Evolutionary conservation across 2,888 invertebrate genomes (phyloP), one percentile per base, ranked within the genome.

Genomic region (Notodonta dromedarius): DNA sequence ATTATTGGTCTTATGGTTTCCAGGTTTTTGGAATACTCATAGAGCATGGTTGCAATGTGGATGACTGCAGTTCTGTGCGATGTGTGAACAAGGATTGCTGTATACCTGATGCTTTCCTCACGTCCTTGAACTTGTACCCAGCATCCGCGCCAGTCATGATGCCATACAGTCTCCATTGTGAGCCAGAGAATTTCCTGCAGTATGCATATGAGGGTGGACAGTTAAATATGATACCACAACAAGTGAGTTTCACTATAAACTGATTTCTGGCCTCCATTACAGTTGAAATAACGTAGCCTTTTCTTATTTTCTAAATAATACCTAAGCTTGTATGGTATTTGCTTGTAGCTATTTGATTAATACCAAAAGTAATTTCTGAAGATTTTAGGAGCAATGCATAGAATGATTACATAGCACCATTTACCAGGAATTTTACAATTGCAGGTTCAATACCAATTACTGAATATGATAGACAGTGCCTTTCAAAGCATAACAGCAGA

Each of bases 31-130:
- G 86, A 65, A 87, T 93, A 74, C 81, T 94, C 4, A 71, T 85
- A 46, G 83, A 89, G 52, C 85, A 90, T 71, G 90, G 86, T 12
- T 91, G 92, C 65, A 84, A 94, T 80, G 85, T 94, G 44, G 94
- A 94, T 71, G 91, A 91, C 72, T 85, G 83, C 61, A 91, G 86
- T 65, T 66, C 77, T 35, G 51, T 64, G 48, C 54, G 67, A 14
- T 69, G 73, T 55, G 46, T 44, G 32, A 60, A 67, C 55, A 71
- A 67, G 58, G 74, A 72, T 8, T 67, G 72, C 5, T 73, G 76
- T 51, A 76, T 93, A 39, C 91, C 94, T 2, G 94, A 94, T 84
- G 90, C 88, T 11, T 88, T 94, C 57, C 67, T 89, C 24, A 88
- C 89, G 35, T 86, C 93, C 5, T 55, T 93, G 16, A 83, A 84